These are phyloP conservation scores for Myrmecophaga tridactyla DNA, from an alignment of 2,113 vertebrate species.

Conservation along the genomic window DNA sequence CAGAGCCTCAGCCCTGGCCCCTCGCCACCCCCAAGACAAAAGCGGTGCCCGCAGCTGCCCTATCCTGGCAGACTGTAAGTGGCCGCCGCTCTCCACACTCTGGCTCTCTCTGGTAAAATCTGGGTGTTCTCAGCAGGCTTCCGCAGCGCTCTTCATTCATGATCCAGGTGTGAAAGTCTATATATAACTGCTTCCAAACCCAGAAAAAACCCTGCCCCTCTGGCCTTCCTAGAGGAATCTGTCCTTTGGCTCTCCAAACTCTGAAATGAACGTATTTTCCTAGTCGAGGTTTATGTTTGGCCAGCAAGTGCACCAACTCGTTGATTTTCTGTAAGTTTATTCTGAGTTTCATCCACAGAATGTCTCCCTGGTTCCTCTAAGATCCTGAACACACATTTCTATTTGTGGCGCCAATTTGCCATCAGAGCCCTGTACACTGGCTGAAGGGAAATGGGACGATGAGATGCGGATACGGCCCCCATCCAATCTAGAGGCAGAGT, in stretches of 20 bases:
- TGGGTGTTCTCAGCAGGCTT: background rate
- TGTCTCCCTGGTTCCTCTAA: background rate
- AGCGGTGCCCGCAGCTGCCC: fast-evolving
- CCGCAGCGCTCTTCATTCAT: background rate
- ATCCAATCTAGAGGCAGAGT: background rate
- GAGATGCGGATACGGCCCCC: no score
- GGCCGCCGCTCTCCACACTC: no score
- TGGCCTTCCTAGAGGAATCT: background rate
- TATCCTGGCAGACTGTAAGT: no score
- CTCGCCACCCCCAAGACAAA: background rate
- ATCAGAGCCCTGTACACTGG: background rate
- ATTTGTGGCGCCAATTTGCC: background rate
- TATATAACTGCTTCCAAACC: background rate
- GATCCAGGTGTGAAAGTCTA: background rate
- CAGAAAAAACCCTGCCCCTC: background rate
- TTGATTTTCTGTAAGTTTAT: background rate
- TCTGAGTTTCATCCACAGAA: background rate
- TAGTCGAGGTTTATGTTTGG: background rate
- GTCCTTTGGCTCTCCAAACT: background rate
- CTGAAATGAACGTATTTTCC: background rate
- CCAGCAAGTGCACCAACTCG: background rate
- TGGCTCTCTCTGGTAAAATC: no score
- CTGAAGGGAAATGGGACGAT: no score
- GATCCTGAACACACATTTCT: background rate
- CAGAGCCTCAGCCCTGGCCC: no score